Evolutionary conservation across 2,888 invertebrate genomes (phyloP).

Genomic region (Stegophylla sp.): DNA sequence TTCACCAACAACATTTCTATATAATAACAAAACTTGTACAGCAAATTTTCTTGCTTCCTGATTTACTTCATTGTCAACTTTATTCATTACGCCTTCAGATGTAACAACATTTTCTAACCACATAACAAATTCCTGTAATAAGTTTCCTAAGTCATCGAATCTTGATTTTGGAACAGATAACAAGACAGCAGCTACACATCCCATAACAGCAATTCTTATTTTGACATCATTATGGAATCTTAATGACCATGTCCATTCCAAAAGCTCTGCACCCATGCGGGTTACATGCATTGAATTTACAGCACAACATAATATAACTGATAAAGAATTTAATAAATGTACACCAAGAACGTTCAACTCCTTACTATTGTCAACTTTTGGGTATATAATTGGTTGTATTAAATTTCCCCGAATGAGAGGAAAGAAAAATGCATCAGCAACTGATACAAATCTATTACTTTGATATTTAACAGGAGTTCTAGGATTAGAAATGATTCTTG

Average conservation of each 20-base stretch:
- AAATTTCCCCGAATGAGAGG: slow-evolving; percentile 69
- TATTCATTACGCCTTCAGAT: slow-evolving; percentile 68
- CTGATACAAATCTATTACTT: slow-evolving; percentile 75
- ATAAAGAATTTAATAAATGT: slow-evolving; percentile 74
- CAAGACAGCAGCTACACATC: slow-evolving; percentile 73
- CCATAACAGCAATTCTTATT: slow-evolving; percentile 73
- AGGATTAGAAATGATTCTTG: slow-evolving; percentile 69
- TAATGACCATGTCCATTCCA: slow-evolving; percentile 74
- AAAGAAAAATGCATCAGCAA: slow-evolving; percentile 84
- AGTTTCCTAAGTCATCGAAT: slow-evolving; percentile 71
- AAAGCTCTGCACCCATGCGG: slow-evolving; percentile 74
- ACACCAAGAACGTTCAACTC: slow-evolving; percentile 63
- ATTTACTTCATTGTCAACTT: slow-evolving; percentile 69
- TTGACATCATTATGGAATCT: slow-evolving; percentile 74
- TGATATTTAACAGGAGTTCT: slow-evolving; percentile 66
- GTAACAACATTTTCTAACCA: slow-evolving; percentile 73
- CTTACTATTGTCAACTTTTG: slow-evolving; percentile 21
- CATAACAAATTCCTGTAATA: slow-evolving; percentile 71
- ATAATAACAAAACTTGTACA: slow-evolving; percentile 69
- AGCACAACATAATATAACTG: slow-evolving; percentile 73
- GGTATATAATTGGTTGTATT: slow-evolving; percentile 57
- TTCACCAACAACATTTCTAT: slow-evolving; percentile 65
- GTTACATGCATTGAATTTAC: slow-evolving; percentile 72
- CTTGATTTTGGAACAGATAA: slow-evolving; percentile 71
- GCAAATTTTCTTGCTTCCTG: slow-evolving; percentile 73